Conservation (phyloP, 2,888 invertebrate genomes). For the Druceiella hillmani region DNA sequence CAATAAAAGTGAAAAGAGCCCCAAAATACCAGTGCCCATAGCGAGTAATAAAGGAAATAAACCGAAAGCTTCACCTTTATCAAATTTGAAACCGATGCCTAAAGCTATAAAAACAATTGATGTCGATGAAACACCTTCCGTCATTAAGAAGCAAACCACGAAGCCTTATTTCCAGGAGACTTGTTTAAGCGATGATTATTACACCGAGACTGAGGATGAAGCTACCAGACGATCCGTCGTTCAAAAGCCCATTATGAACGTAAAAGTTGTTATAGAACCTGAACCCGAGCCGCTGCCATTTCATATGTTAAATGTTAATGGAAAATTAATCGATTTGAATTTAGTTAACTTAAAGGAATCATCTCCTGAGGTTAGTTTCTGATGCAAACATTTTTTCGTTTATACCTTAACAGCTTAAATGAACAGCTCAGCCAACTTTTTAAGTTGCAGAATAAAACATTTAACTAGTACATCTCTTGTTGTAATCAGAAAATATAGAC, state of each 20-base stretch:
- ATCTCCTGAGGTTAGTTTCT: slow-evolving; percentile 48
- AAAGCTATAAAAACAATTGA: slow-evolving; percentile 28
- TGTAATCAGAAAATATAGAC: slow-evolving; percentile 1
- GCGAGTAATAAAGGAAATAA: slow-evolving; percentile 29
- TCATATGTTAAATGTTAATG: slow-evolving; percentile 42
- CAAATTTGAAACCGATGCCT: slow-evolving; percentile 27
- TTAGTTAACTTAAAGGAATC: slow-evolving; percentile 42
- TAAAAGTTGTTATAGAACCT: slow-evolving; percentile 27
- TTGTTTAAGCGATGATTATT: slow-evolving; percentile 59
- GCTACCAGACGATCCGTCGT: slow-evolving; percentile 26
- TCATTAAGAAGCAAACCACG: slow-evolving; percentile 29
- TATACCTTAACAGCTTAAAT: slow-evolving; percentile 4
- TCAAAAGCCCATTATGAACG: slow-evolving; percentile 35
- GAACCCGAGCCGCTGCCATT: slow-evolving; percentile 37
- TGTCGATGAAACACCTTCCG: slow-evolving; percentile 26
- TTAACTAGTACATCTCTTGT: slow-evolving; percentile 7
- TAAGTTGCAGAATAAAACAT: neutral
- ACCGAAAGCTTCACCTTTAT: slow-evolving; percentile 40
- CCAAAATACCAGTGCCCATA: slow-evolving; percentile 21
- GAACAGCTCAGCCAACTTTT: slow-evolving; percentile 1
- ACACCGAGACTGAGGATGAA: slow-evolving; percentile 41
- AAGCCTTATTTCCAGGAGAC: slow-evolving; percentile 55
- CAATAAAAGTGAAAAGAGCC: slow-evolving; percentile 26
- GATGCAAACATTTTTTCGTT: neutral
- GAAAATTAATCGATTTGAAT: slow-evolving; percentile 44